Conservation (phyloP, 2,797 vertebrate species). For the Argya squamiceps region DNA sequence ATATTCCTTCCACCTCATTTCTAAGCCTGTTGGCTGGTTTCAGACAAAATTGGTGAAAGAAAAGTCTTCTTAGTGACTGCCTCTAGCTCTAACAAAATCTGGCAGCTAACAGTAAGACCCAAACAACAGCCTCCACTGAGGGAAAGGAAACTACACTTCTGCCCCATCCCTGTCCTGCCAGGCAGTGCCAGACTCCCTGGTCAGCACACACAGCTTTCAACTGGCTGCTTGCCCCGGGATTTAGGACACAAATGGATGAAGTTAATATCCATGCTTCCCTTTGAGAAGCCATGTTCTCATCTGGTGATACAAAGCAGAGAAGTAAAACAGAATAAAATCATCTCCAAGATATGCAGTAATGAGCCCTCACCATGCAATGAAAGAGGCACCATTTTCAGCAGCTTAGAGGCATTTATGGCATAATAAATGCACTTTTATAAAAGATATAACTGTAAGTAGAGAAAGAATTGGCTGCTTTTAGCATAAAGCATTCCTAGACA, state of each 20-base stretch:
- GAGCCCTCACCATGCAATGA: neutral
- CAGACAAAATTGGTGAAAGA: neutral
- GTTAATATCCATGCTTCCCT: neutral
- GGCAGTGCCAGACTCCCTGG: neutral
- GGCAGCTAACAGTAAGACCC: neutral
- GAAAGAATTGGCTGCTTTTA: neutral
- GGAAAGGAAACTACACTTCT: neutral
- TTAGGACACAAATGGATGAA: neutral
- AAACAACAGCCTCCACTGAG: neutral
- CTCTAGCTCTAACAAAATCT: neutral
- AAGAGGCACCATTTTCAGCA: neutral
- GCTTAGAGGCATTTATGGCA: neutral
- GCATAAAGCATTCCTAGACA: neutral
- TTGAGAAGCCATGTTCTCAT: neutral
- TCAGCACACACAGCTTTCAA: neutral
- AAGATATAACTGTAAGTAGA: neutral
- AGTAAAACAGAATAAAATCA: neutral
- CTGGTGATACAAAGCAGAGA: neutral
- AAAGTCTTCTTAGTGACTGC: neutral
- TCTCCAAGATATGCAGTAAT: neutral
- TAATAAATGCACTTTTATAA: neutral
- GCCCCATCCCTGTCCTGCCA: neutral
- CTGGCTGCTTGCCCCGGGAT: neutral
- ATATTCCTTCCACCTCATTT: neutral
- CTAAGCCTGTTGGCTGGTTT: neutral